Evolutionary conservation across 2,888 invertebrate species (phyloP).

Genomic region (Lithophane ornitopus): DNA sequence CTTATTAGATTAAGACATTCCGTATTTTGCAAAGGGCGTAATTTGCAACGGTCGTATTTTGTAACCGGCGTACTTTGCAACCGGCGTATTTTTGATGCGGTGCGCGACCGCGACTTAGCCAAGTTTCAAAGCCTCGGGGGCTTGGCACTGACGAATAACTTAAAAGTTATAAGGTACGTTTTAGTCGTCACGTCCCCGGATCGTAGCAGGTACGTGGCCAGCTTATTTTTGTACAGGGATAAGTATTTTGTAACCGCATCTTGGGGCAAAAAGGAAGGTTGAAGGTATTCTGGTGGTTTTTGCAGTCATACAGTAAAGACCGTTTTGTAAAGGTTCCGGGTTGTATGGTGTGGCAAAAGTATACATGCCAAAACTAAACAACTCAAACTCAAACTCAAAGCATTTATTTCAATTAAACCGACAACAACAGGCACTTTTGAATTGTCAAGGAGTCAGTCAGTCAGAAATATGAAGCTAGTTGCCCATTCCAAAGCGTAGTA

Average conservation of each 20-base stretch:
- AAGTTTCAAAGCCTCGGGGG: conserved; percentile 71
- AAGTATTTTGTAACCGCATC: conserved; percentile 60
- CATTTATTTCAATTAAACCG: no score
- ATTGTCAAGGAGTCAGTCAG: no score
- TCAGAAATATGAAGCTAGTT: no score
- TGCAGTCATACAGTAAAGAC: conserved; percentile 14
- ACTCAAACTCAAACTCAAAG: no score
- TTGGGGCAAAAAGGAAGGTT: conserved; percentile 25
- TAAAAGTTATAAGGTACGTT: conserved; percentile 72
- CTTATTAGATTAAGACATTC: conserved; percentile 67
- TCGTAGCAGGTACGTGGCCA: conserved; percentile 69
- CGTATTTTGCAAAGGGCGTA: conserved; percentile 61
- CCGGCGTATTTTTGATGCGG: conserved; percentile 78
- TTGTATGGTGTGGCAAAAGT: no score
- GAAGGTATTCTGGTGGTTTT: conserved; percentile 9
- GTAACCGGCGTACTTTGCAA: conserved; percentile 64
- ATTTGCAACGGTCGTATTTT: conserved; percentile 58
- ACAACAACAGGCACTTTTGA: no score
- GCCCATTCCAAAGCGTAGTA: no score
- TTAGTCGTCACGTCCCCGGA: conserved; percentile 69
- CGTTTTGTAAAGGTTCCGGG: not conserved
- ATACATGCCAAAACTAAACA: no score
- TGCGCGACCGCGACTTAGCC: conserved; percentile 74
- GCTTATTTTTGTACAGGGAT: conserved; percentile 69
- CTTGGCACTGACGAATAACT: conserved; percentile 74